Conservation (phyloP, 2,797 vertebrate genomes). For the Betta splendens region DNA sequence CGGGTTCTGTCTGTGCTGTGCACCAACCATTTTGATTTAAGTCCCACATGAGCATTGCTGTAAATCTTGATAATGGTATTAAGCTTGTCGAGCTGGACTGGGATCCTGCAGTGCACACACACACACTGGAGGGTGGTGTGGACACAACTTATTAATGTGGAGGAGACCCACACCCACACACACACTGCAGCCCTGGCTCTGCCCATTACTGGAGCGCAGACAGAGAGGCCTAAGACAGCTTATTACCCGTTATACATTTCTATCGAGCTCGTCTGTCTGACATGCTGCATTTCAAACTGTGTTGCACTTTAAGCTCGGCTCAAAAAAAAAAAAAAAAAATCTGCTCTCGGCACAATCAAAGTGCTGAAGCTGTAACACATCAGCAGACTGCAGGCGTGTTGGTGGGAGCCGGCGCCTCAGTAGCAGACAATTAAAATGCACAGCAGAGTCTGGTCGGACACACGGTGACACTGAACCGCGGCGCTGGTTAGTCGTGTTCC, state of each 20-base stretch:
- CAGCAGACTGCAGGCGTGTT: conserved; percentile 31
- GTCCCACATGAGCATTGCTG: conserved; percentile 74
- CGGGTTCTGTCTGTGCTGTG: conserved; percentile 63
- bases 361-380: conserved; percentile 47
- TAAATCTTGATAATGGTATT: conserved; percentile 81
- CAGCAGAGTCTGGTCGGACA: conserved; percentile 17
- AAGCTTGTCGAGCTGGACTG: conserved; percentile 67
- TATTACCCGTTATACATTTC: conserved; percentile 44
- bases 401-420: conserved; percentile 7
- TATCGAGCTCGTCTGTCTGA: too few species aligned
- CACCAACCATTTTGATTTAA: conserved; percentile 73
- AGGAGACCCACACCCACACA: conserved; percentile 29
- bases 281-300: conserved; percentile 10
- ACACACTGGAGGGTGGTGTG: conserved; percentile 15
- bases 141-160: conserved; percentile 44
- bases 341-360: conserved; percentile 39
- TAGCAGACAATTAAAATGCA: conserved; percentile 51
- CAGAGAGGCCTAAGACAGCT: conserved; percentile 51
- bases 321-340: conserved; percentile 29
- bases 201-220: conserved; percentile 40
- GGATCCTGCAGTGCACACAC: conserved; percentile 44
- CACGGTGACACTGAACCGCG: conserved; percentile 9
- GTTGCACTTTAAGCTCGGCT: conserved; percentile 22
- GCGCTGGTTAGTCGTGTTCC: conserved; percentile 24
- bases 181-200: conserved; percentile 37